Conservation (phyloP, 2,113 vertebrate genomes). For the Takifugu flavidus region DNA sequence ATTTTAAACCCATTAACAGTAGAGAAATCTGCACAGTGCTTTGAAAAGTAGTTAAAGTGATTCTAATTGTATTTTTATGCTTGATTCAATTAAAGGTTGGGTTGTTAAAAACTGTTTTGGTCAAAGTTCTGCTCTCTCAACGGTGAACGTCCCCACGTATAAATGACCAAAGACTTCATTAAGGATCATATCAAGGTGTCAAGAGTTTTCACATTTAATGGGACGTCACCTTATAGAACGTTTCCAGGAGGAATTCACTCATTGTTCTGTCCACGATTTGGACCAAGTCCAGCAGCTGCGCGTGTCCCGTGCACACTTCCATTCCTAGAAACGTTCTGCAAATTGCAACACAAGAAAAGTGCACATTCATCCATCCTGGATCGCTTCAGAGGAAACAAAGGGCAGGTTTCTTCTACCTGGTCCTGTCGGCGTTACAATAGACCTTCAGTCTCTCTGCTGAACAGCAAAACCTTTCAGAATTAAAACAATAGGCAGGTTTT, state of each 20-base stretch:
- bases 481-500: not conserved
- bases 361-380: not conserved
- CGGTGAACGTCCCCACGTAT: no score
- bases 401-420: constrained; percentile 73
- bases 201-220: no score
- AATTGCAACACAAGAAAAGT: constrained; percentile 6
- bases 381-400: not conserved
- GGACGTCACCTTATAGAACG: constrained; percentile 84
- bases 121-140: no score
- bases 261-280: constrained; percentile 82
- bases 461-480: constrained; percentile 80
- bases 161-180: no score
- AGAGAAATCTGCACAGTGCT: no score
- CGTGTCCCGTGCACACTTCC: constrained; percentile 80
- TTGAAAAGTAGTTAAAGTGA: no score
- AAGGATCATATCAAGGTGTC: no score
- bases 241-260: constrained; percentile 84
- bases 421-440: constrained; percentile 90
- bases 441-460: constrained; percentile 81
- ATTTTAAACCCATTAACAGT: no score
- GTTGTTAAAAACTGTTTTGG: no score
- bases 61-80: no score
- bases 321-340: constrained; percentile 90
- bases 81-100: no score
- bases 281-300: constrained; percentile 81